Conservation (phyloP, 2,888 invertebrate genomes). For the Brenthis ino region DNA sequence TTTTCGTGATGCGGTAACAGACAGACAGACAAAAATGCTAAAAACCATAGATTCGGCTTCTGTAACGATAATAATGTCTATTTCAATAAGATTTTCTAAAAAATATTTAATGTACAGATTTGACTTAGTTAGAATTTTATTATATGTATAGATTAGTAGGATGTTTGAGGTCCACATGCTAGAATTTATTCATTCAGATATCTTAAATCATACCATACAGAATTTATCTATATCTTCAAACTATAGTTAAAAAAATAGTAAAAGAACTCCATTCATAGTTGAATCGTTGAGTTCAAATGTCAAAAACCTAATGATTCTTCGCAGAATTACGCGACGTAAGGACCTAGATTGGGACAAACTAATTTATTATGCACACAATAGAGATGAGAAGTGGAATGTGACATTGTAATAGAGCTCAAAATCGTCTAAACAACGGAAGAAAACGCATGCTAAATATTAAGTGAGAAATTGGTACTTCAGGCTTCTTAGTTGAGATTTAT, state of each 20-base stretch:
- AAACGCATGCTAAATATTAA: conserved; percentile 55
- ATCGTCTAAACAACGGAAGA: conserved; percentile 34
- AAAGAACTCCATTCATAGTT: conserved; percentile 4
- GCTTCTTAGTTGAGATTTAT: conserved; percentile 76
- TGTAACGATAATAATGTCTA: too few species aligned
- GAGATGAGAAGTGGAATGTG: conserved; percentile 46
- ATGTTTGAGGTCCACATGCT: too few species aligned
- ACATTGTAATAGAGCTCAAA: conserved; percentile 52
- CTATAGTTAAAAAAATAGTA: not conserved
- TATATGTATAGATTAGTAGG: too few species aligned
- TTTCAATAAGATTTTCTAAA: too few species aligned
- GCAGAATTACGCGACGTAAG: conserved; percentile 65
- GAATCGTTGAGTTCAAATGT: conserved; percentile 21
- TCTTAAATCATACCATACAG: too few species aligned
- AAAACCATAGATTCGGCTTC: too few species aligned
- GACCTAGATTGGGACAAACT: conserved; percentile 58
- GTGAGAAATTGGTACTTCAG: conserved; percentile 64
- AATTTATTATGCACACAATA: conserved; percentile 43
- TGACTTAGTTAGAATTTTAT: too few species aligned
- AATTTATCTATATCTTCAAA: too few species aligned
- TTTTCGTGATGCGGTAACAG: too few species aligned
- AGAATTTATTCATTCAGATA: too few species aligned
- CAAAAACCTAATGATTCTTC: conserved; percentile 55
- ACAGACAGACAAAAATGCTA: too few species aligned
- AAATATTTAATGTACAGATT: too few species aligned